Evolutionary conservation across 2,797 vertebrate genomes (phyloP), one percentile per base, ranked within the genome.

Genomic region (Danio kyathit): DNA sequence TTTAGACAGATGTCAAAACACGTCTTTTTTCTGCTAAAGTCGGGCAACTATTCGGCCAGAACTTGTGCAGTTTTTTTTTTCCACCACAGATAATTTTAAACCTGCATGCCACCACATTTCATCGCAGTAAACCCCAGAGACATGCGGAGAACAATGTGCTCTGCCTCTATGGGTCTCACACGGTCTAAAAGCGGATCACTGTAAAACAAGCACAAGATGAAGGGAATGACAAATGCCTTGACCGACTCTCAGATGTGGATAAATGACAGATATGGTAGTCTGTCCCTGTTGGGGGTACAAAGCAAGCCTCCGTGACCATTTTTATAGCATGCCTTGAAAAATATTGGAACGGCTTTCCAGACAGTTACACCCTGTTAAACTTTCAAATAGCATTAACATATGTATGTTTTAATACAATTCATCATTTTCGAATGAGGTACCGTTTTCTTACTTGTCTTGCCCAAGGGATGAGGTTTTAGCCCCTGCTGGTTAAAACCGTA

Each of bases 1-100:
- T 82, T 75, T 64, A 83, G 57, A 83, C 78, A 65, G 54, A 87
- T 82, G 80, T 82, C 85, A 81, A 85, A 88, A 85, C 70, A 82
- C 56, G 51, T 48, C 49, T 73, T 17, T 74, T 29, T 29, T 41
- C 46, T 40, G 49, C 52, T 76, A 38, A 13, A 84, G 85, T 77
- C 57, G n/a, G 40, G 17, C 83, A 57, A 66, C 54, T 80, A 73
- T 76, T 16, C 9, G 3, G 8, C 67, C 60, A 57, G 51, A 49
- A 44, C 48, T 80, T 69, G 52, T 29, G 60, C 29, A 44, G 56
- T 52, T n/a, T 16, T 61, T 79, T 16, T 17, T 60, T 48, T n/a
- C 59, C 82, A 66, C 63, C 43, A 79, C 49, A 3, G 66, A 79
- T 81, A 3, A 80, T 69, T 57, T 81, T 79, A 63, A 73, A 59